A percentile compares a stretch with the other conserved stretches of the same genome.
These are phyloP conservation scores for Peromyscus californicus DNA, from an alignment of 2,113 vertebrate genomes.

Conservation along the genomic window DNA sequence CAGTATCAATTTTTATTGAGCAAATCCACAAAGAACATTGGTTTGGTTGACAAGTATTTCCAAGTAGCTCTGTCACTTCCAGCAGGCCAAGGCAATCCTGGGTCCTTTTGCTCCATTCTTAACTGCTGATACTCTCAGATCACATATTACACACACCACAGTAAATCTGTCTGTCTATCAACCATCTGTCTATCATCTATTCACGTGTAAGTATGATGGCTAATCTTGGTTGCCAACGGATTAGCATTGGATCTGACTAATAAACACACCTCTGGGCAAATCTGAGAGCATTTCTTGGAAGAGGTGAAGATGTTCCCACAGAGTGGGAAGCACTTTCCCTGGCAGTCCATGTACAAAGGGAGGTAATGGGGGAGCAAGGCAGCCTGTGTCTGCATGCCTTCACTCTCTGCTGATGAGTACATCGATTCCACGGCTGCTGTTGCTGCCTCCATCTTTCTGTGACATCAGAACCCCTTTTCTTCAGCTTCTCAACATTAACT, in stretches of 20 bases:
- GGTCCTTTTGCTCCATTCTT: not conserved
- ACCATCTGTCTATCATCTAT: not conserved
- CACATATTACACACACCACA: not conserved
- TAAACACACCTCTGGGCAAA: not conserved
- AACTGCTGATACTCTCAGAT: not conserved
- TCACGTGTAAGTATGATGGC: not conserved
- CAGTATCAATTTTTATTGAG: not conserved
- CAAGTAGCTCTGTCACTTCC: no score
- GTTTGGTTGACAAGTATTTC: not conserved
- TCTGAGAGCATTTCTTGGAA: not conserved
- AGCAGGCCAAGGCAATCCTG: no score
- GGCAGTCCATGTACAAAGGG: no score
- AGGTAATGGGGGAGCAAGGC: not conserved
- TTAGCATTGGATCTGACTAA: not conserved
- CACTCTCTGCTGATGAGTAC: not conserved
- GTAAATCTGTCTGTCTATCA: not conserved
- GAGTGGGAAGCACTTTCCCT: not conserved
- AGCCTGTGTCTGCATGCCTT: no score
- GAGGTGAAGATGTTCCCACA: not conserved
- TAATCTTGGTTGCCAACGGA: not conserved
- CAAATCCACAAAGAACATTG: not conserved
- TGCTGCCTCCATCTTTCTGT: not conserved
- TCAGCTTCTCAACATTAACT: not conserved
- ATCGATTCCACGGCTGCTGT: accelerated
- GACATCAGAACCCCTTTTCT: not conserved